A percentile compares a stretch with the other conserved stretches of the same genome.
phyloP scores from a whole-genome alignment of 2,113 vertebrate species.

The Rhombomys opimus region DNA sequence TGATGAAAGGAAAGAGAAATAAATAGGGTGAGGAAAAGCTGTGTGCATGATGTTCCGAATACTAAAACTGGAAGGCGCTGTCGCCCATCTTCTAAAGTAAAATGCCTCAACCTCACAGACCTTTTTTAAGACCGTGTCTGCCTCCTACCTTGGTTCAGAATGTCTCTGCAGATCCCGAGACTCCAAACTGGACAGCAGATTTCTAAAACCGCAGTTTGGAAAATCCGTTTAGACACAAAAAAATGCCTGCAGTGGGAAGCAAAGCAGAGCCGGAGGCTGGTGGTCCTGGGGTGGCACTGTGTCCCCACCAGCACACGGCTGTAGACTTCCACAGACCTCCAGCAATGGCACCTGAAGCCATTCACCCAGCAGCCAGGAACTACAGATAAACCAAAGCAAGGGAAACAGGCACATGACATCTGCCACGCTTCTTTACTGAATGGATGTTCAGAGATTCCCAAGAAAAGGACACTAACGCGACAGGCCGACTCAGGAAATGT shows the following conservation, averaged over 20 bases:
- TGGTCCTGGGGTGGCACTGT: neutral
- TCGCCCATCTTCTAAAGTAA: conserved; percentile 19
- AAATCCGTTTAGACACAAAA: conserved; percentile 10
- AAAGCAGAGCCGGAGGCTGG: neutral
- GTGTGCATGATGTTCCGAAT: neutral
- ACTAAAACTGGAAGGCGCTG: neutral
- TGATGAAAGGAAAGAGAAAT: neutral
- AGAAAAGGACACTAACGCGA: conserved; percentile 43
- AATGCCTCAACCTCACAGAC: neutral
- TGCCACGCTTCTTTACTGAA: conserved; percentile 22
- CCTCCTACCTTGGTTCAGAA: conserved; percentile 24
- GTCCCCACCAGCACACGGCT: neutral
- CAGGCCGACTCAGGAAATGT: neutral
- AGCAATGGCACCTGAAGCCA: neutral
- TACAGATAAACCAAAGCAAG: neutral
- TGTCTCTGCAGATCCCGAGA: neutral
- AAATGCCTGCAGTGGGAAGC: neutral
- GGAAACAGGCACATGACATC: neutral
- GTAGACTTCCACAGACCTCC: neutral
- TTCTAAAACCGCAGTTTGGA: conserved; percentile 50
- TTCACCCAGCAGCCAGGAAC: neutral
- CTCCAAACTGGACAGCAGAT: neutral
- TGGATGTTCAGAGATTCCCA: conserved; percentile 22
- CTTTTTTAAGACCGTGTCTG: conserved; percentile 26
- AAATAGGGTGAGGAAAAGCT: neutral